phyloP scores from a whole-genome alignment of 2,888 invertebrate genomes.

The Sphaerophoria taeniata region DNA sequence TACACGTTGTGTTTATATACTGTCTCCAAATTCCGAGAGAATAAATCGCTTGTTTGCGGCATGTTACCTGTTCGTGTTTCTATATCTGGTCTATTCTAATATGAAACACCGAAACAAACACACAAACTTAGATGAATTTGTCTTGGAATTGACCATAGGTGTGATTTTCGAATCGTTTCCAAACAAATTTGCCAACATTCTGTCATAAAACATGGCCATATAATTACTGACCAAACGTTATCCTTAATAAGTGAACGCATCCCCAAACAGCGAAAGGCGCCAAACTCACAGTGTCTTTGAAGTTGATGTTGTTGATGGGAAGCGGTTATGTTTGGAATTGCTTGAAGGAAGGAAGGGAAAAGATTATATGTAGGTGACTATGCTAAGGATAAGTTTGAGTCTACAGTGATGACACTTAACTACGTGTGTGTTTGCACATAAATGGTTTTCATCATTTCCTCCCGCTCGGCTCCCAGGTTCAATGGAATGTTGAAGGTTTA shows the following conservation, averaged over 20 bases:
- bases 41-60: constrained; percentile 60
- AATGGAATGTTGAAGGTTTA: constrained; percentile 39
- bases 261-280: constrained; percentile 28
- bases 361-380: constrained; percentile 12
- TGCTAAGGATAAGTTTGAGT: background rate
- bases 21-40: constrained; percentile 49
- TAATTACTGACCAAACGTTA: constrained; percentile 53
- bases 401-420: background rate
- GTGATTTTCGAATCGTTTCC: constrained; percentile 56
- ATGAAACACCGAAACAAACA: background rate
- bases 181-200: constrained; percentile 57
- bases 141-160: constrained; percentile 31
- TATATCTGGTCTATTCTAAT: constrained; percentile 23
- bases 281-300: constrained; percentile 7
- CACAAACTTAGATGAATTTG: background rate
- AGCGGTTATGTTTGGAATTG: too few relatives aligned
- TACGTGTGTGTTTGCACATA: constrained; percentile 38
- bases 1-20: constrained; percentile 17
- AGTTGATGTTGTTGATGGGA: background rate
- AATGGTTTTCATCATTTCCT: background rate
- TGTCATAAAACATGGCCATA: constrained; percentile 58
- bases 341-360: too few relatives aligned
- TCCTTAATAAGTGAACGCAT: constrained; percentile 64
- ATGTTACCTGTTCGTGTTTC: constrained; percentile 34
- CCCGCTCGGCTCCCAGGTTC: constrained; percentile 28